Conservation (phyloP, 2,797 vertebrate genomes). For the Pristis pectinata region DNA sequence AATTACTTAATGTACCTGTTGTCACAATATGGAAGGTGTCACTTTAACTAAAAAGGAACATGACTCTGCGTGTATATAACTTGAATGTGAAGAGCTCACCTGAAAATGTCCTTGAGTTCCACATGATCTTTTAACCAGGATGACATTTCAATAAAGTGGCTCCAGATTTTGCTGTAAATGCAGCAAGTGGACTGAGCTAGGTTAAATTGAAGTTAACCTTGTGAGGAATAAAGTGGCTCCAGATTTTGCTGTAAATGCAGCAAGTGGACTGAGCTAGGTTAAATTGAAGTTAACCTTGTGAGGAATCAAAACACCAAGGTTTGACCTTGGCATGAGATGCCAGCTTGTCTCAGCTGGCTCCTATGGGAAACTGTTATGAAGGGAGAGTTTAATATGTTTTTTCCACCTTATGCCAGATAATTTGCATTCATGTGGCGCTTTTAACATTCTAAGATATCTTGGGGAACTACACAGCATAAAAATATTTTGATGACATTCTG, state of each 20-base stretch:
- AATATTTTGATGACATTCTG: neutral
- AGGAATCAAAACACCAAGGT: neutral
- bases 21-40: neutral
- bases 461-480: neutral
- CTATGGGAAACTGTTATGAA: neutral
- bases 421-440: neutral
- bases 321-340: neutral
- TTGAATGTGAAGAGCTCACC: neutral
- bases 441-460: neutral
- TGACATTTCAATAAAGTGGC: neutral
- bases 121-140: neutral
- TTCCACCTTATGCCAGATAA: neutral
- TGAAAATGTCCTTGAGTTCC: neutral
- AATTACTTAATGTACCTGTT: neutral
- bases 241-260: neutral
- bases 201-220: neutral
- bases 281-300: neutral
- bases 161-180: neutral
- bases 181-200: neutral
- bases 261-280: neutral
- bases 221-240: neutral
- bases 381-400: neutral
- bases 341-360: neutral
- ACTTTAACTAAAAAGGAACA: neutral
- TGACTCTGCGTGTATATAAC: neutral